Evolutionary conservation across 2,797 vertebrate genomes (phyloP).

Genomic region (Macropus fuliginosus): DNA sequence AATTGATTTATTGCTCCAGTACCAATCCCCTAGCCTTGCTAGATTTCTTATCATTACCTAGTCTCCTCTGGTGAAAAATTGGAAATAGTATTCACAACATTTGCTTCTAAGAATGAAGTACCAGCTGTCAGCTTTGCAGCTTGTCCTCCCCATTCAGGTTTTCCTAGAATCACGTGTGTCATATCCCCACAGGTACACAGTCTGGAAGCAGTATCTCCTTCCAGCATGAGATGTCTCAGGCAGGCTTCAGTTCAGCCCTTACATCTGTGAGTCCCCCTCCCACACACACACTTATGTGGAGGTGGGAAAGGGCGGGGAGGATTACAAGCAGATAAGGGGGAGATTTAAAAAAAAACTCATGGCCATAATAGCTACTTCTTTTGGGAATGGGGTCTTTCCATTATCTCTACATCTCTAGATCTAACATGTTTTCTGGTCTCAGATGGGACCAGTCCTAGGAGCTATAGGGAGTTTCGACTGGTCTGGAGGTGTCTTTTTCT

Average conservation of each 20-base stretch:
- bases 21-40: background rate
- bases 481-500: slow-evolving; percentile 52
- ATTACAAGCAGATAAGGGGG: too few species aligned
- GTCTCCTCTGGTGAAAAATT: background rate
- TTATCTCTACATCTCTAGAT: background rate
- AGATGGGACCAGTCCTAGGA: slow-evolving; percentile 46
- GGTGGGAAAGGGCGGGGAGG: background rate
- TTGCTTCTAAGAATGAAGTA: background rate
- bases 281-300: background rate
- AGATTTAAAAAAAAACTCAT: background rate
- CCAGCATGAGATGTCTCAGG: slow-evolving; percentile 82
- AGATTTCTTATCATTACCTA: background rate
- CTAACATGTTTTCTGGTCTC: background rate
- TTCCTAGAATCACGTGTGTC: background rate
- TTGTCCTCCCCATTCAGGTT: background rate
- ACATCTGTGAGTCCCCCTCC: slow-evolving; percentile 57
- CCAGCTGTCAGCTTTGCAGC: background rate
- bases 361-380: background rate
- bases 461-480: slow-evolving; percentile 60
- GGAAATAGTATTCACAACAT: background rate
- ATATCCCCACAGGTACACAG: slow-evolving; percentile 70
- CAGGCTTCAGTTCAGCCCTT: slow-evolving; percentile 79
- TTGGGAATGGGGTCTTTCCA: background rate
- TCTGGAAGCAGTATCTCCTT: slow-evolving; percentile 72
- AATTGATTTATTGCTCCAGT: background rate